Evolutionary conservation across 2,888 invertebrate genomes (phyloP), one percentile per base, ranked within the genome.

Genomic region (Apotomis turbidana): DNA sequence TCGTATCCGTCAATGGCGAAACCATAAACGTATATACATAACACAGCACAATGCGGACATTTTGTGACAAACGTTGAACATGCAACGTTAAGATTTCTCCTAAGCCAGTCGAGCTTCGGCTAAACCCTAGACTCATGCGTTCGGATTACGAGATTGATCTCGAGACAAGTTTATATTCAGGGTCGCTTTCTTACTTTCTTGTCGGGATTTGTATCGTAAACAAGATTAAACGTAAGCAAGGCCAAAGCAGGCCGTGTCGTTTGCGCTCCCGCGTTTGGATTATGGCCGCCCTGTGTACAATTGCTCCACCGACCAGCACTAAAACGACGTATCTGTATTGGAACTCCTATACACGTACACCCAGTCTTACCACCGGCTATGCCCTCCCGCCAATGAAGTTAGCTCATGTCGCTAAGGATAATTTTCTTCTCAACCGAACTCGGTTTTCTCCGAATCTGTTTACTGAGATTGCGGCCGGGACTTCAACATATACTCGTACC

Each of bases 201-300:
- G 80, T 75, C 76, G 78, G 82, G 83, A 85, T 88, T 85, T 84
- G 81, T 85, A 83, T 83, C 82, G 84, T 85, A 86, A 85, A 88
- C 82, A 85, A 87, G 86, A 87, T 87, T 87, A 85, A 79, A 79
- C 63, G 82, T 78, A 81, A 81, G 83, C 80, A 81, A 79, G 80
- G 79, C 81, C 80, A 76, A 77, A 78, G 78, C 79, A 69, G 77
- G 77, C 78, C 78, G 73, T 75, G 78, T 77, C 77, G 81, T 79
- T 83, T 80, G 81, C 80, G 77, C 79, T 74, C 78, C 70, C 71
- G 59, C 70, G 58, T 73, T 55, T 62, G 81, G 81, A 83, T 85
- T 83, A 84, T 81, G 80, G 76, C 78, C 79, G 79, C 80, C 79
- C 80, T 81, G 83, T 80, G 80, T 79, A 82, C 84, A 84, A 86